Percentiles rank a stretch among this genome's conserved stretches.
These are phyloP conservation scores for Rhinella marina DNA, from an alignment of 2,797 vertebrate species.

Conservation along the genomic window DNA sequence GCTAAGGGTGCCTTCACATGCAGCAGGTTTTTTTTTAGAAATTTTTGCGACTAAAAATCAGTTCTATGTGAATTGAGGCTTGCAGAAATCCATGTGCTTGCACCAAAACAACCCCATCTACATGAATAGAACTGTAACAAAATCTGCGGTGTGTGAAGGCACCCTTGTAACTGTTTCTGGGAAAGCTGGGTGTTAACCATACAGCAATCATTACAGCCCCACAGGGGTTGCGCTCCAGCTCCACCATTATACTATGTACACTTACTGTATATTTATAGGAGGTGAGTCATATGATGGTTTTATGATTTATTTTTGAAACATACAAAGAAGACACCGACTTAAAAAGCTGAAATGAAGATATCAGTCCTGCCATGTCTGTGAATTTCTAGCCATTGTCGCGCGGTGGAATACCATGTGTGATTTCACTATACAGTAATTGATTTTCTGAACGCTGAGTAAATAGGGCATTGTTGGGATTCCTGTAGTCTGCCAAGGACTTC, in stretches of 20 bases:
- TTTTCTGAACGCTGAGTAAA: constrained; percentile 61
- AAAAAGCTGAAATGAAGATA: constrained; percentile 70
- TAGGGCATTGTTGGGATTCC: constrained; percentile 25
- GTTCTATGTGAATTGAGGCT: too few species aligned
- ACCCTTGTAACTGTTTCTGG: background rate
- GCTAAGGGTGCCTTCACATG: too few species aligned
- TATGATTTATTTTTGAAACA: background rate
- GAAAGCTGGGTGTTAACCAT: background rate
- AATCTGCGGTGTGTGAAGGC: too few species aligned
- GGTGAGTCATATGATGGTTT: background rate
- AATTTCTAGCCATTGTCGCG: constrained; percentile 69
- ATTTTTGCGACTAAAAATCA: too few species aligned
- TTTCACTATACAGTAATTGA: constrained; percentile 70
- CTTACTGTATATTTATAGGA: background rate
- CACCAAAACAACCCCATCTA: too few species aligned
- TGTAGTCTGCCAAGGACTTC: constrained; percentile 37
- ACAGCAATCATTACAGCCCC: background rate
- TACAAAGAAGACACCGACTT: background rate
- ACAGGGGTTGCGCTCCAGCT: background rate
- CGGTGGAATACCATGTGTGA: constrained; percentile 70
- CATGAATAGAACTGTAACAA: too few species aligned
- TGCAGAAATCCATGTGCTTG: too few species aligned
- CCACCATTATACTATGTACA: background rate
- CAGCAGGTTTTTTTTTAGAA: too few species aligned
- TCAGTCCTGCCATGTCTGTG: constrained; percentile 62